Base-by-base conservation (phyloP, 92 coral and sea anemone species). In the Nematostella vectensis region DNA sequence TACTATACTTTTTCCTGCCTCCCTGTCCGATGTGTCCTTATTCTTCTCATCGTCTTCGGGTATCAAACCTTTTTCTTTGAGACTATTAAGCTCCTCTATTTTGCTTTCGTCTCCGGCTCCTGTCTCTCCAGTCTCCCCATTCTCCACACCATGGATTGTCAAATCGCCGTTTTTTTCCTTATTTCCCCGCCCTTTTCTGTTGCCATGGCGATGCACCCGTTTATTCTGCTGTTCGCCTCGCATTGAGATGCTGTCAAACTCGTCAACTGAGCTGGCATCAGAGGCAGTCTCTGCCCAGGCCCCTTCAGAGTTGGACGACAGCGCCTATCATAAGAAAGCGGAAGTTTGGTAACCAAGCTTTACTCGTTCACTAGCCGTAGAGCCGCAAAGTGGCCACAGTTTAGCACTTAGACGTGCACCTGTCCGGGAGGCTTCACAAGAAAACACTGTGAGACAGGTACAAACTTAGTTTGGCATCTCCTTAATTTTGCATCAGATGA, bases 241-340 rank as follows among this genome's bases (percentile, higher is more conserved):
- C 65, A 65, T 55, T 21, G 85, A 68, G 13, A 78, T 43, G 43
- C 68, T 78, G 62, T 78, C 85, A 54, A 72, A 59, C 38, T 72
- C 79, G 39, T 72, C 85, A n/a, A 80, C 54, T 0, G 94, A 84
- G 49, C 94, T 84, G 25, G 63, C 36, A 9, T 84, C 94, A 15
- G 94, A 84, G 29, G 39, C 69, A 12, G 60, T 64, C 24, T 65
- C 77, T 11, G 94, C 94, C 94, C 94, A 84, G 53, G 80, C 75
- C 12, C 94, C 94, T 30, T 80, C 82, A n/a, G 77, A 61, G n/a
- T 57, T 74, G 30, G 75, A 63, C 3, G 83, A 69, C 11, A 84
- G 42, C 15, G 69, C 93, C 93, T 83, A 55, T 11, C 27, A 3
- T 3, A 12, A 58, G 18, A 66, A 23, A 12, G 16, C 13, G 25